Conservation (phyloP, 2,888 invertebrate species). For the Lissonota sp. region DNA sequence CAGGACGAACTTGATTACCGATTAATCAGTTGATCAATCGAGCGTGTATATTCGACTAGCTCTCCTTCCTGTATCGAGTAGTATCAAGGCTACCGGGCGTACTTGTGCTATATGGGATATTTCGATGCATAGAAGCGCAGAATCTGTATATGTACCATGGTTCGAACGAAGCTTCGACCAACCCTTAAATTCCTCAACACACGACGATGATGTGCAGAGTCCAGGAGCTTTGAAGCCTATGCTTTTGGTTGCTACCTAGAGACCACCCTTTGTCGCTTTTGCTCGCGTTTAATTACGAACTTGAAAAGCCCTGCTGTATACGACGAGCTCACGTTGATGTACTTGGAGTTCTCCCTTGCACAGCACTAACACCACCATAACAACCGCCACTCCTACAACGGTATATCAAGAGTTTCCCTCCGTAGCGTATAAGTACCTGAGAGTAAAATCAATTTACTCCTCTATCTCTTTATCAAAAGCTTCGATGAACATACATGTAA, state of each 20-base stretch:
- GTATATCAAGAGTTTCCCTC: constrained; percentile 35
- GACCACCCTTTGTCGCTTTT: constrained; percentile 64
- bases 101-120: no score
- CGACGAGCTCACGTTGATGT: constrained; percentile 36
- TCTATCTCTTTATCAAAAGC: constrained; percentile 39
- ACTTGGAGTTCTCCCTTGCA: constrained; percentile 46
- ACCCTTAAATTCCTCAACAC: constrained; percentile 48
- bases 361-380: constrained; percentile 18
- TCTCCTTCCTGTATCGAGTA: constrained; percentile 2
- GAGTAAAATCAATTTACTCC: constrained; percentile 51
- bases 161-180: constrained; percentile 38
- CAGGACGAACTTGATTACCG: constrained; percentile 33
- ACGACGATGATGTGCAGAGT: constrained; percentile 31
- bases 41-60: constrained; percentile 36
- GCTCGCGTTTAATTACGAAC: constrained; percentile 70
- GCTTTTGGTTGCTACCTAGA: constrained; percentile 54
- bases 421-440: constrained; percentile 34
- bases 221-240: constrained; percentile 61
- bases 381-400: constrained; percentile 8
- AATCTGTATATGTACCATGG: constrained; percentile 24
- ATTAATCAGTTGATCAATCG: constrained; percentile 49
- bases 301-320: constrained; percentile 59
- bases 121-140: background rate
- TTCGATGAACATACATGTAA: constrained; percentile 24
- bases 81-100: background rate